Percentiles rank a stretch among this genome's conserved stretches.
These are phyloP conservation scores for Corythoichthys haematopterus DNA, from an alignment of 2,113 vertebrate genomes.

Conservation along the genomic window DNA sequence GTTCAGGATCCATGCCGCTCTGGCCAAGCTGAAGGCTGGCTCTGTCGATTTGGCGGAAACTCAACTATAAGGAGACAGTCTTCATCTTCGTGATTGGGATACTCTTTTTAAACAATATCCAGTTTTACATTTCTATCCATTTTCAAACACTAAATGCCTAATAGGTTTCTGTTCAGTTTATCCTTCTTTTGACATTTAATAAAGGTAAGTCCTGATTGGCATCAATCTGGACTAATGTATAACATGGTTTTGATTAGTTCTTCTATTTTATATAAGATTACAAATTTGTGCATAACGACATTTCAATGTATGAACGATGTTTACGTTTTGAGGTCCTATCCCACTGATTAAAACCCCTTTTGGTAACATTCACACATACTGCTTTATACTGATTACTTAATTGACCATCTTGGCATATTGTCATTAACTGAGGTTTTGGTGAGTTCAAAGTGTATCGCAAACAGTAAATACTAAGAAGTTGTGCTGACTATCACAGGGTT, in stretches of 20 bases:
- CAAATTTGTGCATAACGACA: slow-evolving; percentile 1
- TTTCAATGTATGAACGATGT: slow-evolving; percentile 18
- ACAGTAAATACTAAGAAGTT: too few relatives aligned
- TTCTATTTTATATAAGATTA: slow-evolving; percentile 3
- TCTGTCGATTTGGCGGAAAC: slow-evolving; percentile 66
- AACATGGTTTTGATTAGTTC: neutral
- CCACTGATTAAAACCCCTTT: neutral
- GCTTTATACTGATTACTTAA: too few relatives aligned
- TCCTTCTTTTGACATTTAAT: neutral
- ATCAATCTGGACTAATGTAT: neutral
- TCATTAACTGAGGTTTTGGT: too few relatives aligned
- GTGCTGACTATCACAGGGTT: too few relatives aligned
- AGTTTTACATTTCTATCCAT: neutral
- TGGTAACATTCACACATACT: too few relatives aligned
- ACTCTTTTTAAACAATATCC: neutral
- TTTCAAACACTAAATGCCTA: neutral
- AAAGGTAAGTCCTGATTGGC: neutral
- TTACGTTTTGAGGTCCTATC: slow-evolving; percentile 11
- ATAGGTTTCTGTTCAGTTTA: neutral
- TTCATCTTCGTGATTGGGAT: neutral
- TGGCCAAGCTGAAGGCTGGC: slow-evolving; percentile 76
- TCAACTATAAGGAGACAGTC: slow-evolving; percentile 32
- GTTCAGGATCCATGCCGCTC: slow-evolving; percentile 78
- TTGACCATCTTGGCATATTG: too few relatives aligned
- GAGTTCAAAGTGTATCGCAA: too few relatives aligned